Percentiles rank a stretch among this genome's conserved stretches.
phyloP scores from a whole-genome alignment of 2,797 vertebrate species.

The Chloroceryle amazona region DNA sequence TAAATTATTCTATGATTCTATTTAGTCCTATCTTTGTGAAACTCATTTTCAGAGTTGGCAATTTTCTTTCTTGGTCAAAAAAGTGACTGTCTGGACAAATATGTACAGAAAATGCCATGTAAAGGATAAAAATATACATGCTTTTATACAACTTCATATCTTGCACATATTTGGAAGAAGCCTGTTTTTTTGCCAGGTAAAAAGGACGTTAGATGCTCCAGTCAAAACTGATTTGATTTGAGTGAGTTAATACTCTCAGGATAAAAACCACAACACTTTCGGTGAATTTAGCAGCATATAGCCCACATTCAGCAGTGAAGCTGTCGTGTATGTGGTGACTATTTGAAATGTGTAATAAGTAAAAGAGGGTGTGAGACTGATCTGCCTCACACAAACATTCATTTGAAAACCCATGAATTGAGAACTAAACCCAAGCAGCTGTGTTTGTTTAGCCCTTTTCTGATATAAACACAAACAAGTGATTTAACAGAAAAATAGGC shows the following conservation, averaged over 20 bases:
- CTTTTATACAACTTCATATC: not conserved
- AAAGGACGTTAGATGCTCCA: not conserved
- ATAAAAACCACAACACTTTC: not conserved
- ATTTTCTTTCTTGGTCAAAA: not conserved
- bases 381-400: not conserved
- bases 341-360: not conserved
- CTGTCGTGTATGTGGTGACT: not conserved
- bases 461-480: not conserved
- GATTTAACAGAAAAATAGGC: not conserved
- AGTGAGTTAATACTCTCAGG: not conserved
- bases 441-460: not conserved
- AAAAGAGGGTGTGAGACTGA: not conserved
- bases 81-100: not conserved
- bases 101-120: not conserved
- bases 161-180: not conserved
- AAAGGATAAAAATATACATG: not conserved
- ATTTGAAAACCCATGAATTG: not conserved
- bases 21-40: not conserved
- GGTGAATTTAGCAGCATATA: not conserved
- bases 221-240: not conserved
- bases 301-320: not conserved
- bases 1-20: not conserved
- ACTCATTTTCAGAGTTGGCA: not conserved
- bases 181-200: not conserved
- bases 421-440: not conserved